Percentiles rank a stretch among this genome's conserved stretches.
These are phyloP conservation scores for Achroia grisella DNA, from an alignment of 1,140 invertebrate species.

Conservation along the genomic window DNA sequence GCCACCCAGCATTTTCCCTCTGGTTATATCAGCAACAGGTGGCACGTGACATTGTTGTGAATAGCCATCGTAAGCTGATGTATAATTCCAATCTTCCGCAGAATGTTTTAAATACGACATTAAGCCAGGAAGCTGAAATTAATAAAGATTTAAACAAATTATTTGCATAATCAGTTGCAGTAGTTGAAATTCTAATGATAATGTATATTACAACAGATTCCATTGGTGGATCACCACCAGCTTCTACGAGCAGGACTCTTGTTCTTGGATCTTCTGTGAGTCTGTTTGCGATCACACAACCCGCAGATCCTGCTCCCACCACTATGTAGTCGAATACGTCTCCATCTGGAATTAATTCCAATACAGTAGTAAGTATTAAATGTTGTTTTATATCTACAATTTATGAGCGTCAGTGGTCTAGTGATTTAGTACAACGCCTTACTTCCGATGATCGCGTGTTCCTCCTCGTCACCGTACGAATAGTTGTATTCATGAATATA, in stretches of 20 bases:
- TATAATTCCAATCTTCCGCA: conserved; percentile 81
- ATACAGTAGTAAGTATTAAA: too few species aligned
- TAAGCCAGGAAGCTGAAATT: conserved; percentile 23
- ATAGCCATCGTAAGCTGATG: conserved; percentile 76
- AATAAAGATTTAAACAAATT: too few species aligned
- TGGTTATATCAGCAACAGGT: conserved; percentile 70
- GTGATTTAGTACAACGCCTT: too few species aligned
- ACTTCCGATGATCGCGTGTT: too few species aligned
- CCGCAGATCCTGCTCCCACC: conserved; percentile 85
- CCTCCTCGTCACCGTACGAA: too few species aligned
- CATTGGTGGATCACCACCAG: conserved; percentile 69
- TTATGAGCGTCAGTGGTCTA: too few species aligned
- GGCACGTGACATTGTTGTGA: conserved; percentile 76
- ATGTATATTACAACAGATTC: conserved; percentile 17
- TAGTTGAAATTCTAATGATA: too few species aligned
- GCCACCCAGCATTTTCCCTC: conserved; percentile 76
- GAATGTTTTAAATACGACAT: conserved; percentile 19
- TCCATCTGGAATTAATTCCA: not conserved
- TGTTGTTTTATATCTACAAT: too few species aligned
- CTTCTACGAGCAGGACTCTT: conserved; percentile 83
- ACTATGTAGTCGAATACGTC: conserved; percentile 79
- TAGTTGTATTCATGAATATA: too few species aligned
- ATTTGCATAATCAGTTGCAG: too few species aligned
- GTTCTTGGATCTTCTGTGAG: conserved; percentile 77
- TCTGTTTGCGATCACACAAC: conserved; percentile 82